Evolutionary conservation across 2,888 invertebrate species (phyloP).

Genomic region (Phyto melanocephala): DNA sequence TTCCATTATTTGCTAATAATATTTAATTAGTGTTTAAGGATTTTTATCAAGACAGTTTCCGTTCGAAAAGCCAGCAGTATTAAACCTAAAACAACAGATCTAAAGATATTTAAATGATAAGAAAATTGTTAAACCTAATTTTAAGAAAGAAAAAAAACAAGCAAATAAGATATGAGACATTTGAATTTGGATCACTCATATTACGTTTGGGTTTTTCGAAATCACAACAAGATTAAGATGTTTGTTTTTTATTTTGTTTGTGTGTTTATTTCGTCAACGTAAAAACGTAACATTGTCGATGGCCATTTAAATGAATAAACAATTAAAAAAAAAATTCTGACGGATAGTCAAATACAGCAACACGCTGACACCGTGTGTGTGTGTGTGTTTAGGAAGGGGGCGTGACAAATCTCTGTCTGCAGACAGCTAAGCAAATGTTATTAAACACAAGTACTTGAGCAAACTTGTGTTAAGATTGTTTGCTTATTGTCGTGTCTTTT

Average conservation of each 20-base stretch:
- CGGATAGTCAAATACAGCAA: no score
- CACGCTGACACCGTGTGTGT: no score
- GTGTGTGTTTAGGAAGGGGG: slow-evolving; percentile 14
- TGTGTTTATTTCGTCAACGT: no score
- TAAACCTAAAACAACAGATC: slow-evolving; percentile 16
- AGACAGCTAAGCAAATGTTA: slow-evolving; percentile 41
- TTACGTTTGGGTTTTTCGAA: slow-evolving; percentile 45
- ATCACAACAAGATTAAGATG: background rate
- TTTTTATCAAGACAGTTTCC: background rate
- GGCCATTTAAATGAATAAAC: no score
- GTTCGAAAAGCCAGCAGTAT: background rate
- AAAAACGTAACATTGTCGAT: slow-evolving; percentile 6
- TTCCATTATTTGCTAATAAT: slow-evolving; percentile 47
- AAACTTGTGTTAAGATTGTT: background rate
- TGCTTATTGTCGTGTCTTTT: background rate
- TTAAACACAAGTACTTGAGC: background rate
- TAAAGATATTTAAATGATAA: background rate
- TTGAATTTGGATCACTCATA: slow-evolving; percentile 28
- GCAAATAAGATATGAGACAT: background rate
- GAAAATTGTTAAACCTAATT: slow-evolving; percentile 19
- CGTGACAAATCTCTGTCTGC: slow-evolving; percentile 56
- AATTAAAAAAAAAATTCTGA: no score
- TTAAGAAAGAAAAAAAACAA: slow-evolving; percentile 35
- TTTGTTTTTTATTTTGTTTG: background rate
- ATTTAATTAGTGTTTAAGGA: slow-evolving; percentile 55